Evolutionary conservation across 2,113 vertebrate genomes (phyloP).

Genomic region (Poicephalus gulielmi): DNA sequence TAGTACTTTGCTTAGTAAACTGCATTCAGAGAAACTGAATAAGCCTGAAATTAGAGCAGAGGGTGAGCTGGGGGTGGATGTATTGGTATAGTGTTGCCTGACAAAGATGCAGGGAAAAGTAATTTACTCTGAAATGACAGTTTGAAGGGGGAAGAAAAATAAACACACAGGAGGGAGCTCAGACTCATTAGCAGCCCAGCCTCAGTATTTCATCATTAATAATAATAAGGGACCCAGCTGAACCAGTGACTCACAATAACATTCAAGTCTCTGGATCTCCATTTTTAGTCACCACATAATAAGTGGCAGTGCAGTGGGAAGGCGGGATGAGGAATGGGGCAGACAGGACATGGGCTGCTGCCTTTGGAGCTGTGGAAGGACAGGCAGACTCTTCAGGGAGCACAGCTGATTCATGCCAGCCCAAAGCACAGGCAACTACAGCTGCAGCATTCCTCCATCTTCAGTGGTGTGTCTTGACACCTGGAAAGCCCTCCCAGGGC

Average conservation of each 20-base stretch:
- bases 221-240: conserved; percentile 46
- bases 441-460: not conserved
- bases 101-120: conserved; percentile 68
- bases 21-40: conserved; percentile 71
- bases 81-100: conserved; percentile 50
- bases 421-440: not conserved
- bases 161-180: conserved; percentile 70
- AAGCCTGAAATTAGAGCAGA: conserved; percentile 60
- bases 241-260: not conserved
- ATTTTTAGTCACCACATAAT: not conserved
- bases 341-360: not conserved
- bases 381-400: not conserved
- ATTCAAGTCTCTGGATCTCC: not conserved
- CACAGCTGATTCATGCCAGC: not conserved
- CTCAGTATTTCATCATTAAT: conserved; percentile 71
- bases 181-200: conserved; percentile 72
- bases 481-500: not conserved
- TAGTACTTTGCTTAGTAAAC: conserved; percentile 57
- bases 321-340: not conserved
- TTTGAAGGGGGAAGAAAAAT: conserved; percentile 62
- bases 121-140: conserved; percentile 70
- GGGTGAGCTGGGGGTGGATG: conserved; percentile 50
- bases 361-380: not conserved
- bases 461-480: not conserved
- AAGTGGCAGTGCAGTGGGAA: not conserved